These are phyloP conservation scores for Leptonema lineaticorne DNA, from an alignment of 1,140 invertebrate genomes.

Conservation along the genomic window DNA sequence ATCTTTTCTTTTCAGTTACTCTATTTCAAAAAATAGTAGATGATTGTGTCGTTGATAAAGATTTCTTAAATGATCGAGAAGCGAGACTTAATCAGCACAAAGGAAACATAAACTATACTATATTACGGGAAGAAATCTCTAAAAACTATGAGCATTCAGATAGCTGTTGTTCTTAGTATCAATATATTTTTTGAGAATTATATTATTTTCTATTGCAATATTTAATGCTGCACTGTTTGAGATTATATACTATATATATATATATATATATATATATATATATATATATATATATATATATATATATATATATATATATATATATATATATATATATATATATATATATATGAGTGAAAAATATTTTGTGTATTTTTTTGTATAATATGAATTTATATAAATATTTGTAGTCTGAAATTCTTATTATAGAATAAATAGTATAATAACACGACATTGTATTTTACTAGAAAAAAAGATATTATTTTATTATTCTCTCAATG, in stretches of 20 bases:
- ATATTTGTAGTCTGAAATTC: too few species aligned
- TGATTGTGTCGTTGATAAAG: background rate
- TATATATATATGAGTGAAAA: too few species aligned
- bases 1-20: background rate
- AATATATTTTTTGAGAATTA: background rate
- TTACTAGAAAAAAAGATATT: too few species aligned
- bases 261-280: background rate
- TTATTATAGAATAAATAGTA: too few species aligned
- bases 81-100: background rate
- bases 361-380: too few species aligned
- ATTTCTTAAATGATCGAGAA: background rate
- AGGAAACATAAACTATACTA: background rate
- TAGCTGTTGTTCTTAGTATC: background rate
- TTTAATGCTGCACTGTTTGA: too few species aligned
- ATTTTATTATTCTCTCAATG: too few species aligned
- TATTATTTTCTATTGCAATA: too few species aligned
- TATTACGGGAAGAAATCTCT: background rate
- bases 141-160: background rate
- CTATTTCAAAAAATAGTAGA: constrained; percentile 13
- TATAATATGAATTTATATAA: too few species aligned
- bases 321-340: background rate
- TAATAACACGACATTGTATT: too few species aligned
- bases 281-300: background rate
- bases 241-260: background rate
- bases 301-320: background rate